A percentile compares a stretch with the other conserved stretches of the same genome.
phyloP scores from a whole-genome alignment of 64 coral and sea anemone species.

The Pachyseris speciosa region DNA sequence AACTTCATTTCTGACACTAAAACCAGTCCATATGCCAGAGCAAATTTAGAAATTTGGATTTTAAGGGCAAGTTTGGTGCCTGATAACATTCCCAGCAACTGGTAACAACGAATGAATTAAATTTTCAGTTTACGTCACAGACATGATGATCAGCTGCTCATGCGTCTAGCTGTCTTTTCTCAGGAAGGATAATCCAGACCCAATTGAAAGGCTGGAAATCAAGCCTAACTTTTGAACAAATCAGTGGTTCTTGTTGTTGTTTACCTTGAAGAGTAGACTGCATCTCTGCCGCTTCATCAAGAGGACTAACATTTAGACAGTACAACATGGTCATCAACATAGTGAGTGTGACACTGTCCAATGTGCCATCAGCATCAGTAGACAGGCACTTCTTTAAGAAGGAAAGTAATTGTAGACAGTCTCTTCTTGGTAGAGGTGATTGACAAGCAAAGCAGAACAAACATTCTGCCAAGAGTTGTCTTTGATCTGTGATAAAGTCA shows the following conservation, averaged over 20 bases:
- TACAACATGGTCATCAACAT: conserved; percentile 77
- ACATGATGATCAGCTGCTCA: too few relatives aligned
- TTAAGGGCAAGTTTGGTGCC: too few relatives aligned
- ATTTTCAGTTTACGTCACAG: too few relatives aligned
- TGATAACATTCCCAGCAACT: too few relatives aligned
- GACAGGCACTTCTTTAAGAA: conserved; percentile 80
- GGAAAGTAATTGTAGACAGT: conserved; percentile 67
- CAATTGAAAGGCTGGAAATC: background rate
- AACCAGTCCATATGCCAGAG: too few relatives aligned
- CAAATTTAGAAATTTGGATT: too few relatives aligned
- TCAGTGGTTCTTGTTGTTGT: too few relatives aligned
- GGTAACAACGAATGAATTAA: too few relatives aligned
- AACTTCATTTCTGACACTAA: too few relatives aligned
- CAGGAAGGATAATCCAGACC: too few relatives aligned
- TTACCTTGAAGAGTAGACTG: conserved; percentile 79
- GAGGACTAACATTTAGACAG: conserved; percentile 85
- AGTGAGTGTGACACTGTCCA: conserved; percentile 81
- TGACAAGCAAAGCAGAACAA: conserved; percentile 96
- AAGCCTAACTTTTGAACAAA: too few relatives aligned
- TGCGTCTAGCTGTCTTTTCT: too few relatives aligned
- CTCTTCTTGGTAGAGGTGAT: conserved; percentile 83
- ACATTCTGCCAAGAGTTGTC: conserved; percentile 93
- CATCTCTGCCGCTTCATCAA: conserved; percentile 83
- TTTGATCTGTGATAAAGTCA: conserved; percentile 97
- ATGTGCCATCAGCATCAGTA: conserved; percentile 71